Base-by-base conservation (phyloP, 2,888 invertebrate genomes). In the Cheilosia grossa region DNA sequence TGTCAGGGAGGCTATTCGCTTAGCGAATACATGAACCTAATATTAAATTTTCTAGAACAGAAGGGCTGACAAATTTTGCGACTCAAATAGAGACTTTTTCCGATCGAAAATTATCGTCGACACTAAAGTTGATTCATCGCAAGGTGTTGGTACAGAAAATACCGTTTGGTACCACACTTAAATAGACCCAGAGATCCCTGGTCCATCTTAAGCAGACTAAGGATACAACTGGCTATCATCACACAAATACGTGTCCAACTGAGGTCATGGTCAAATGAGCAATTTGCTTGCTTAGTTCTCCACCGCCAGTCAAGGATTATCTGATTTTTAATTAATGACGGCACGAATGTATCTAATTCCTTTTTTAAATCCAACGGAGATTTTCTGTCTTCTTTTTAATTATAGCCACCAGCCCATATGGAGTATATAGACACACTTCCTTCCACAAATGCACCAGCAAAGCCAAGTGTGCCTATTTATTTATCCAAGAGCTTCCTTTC, bases 201-300 rank as follows among this genome's bases (percentile, higher is more conserved):
- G 9, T 33, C 33, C 33, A 33, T 33, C 13, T 37, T 37, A 2
- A 13, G 4, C 7, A 10, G 13, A 37, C 13, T 37, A 0, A 37
- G 10, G 13, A 37, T 3, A 37, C 13, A 24, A 56, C 30, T 19
- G 47, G 13, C 4, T 13, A 59, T 33, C 21, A 9, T 33, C 49
- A 37, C 49, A 37, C 13, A 56, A 19, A 59, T 47, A 15, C 56
- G 15, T 56, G 19, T 33, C 13, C 58, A 59, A 59, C 37, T 49
- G 49, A 70, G 70, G 59, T 70, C 70, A 70, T 58, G 70, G 70
- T 70, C 70, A 59, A 49, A 37, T n/a, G 9, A 37, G n/a, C 70
- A 49, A 24, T 33, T 15, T 30, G 6, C 2, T 40, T 33, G 37
- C 49, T 33, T 64, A 13, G 42, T 54, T 19, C 33, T 56, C 33